phyloP scores from a whole-genome alignment of 2,797 vertebrate species.

The Hafferia zeledoni region DNA sequence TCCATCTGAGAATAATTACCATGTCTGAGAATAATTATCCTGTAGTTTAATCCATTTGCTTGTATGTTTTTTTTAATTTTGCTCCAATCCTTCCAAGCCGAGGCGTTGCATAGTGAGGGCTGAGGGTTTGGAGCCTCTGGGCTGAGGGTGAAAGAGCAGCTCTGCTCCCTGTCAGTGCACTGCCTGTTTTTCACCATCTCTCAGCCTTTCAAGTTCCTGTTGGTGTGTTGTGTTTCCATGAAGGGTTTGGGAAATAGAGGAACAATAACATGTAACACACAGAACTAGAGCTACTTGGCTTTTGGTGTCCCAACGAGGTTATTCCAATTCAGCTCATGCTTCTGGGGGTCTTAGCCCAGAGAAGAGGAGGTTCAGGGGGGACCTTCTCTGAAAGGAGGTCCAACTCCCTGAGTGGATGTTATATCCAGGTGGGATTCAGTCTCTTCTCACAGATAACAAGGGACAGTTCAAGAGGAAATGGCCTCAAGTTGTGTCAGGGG shows the following conservation, averaged over 20 bases:
- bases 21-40: not conserved
- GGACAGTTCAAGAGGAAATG: not conserved
- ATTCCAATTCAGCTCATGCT: accelerated
- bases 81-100: not conserved
- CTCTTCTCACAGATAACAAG: not conserved
- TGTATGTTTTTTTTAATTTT: not conserved
- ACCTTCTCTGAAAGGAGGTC: not conserved
- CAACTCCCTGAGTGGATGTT: not conserved
- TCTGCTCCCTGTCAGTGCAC: not conserved
- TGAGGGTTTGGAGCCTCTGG: not conserved
- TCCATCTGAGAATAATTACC: slow-evolving; percentile 12
- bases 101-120: accelerated
- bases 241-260: not conserved
- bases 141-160: not conserved
- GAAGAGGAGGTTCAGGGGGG: not conserved
- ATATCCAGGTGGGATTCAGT: not conserved
- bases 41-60: not conserved
- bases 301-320: not conserved
- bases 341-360: not conserved
- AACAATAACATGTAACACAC: no score
- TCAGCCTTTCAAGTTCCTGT: not conserved
- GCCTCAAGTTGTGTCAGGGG: not conserved
- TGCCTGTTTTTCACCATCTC: not conserved
- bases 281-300: not conserved
- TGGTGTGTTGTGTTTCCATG: not conserved